These are phyloP conservation scores for Crypturellus tataupa DNA, from an alignment of 2,797 vertebrate genomes.

Conservation along the genomic window DNA sequence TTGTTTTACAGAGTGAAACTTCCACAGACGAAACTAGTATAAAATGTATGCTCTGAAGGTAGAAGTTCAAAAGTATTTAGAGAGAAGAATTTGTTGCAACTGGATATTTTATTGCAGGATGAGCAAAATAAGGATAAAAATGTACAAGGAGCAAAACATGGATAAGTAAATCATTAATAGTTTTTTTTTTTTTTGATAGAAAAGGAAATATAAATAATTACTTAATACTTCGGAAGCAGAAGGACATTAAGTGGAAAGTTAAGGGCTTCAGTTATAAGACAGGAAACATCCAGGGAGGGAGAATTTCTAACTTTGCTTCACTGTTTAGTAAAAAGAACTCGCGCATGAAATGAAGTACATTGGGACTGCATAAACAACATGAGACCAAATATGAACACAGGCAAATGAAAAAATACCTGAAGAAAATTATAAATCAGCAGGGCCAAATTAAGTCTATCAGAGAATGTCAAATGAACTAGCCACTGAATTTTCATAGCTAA, in stretches of 20 bases:
- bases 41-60: background rate
- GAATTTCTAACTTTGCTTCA: slow-evolving; percentile 61
- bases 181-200: background rate
- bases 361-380: slow-evolving; percentile 55
- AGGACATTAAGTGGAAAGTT: slow-evolving; percentile 35
- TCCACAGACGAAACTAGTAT: background rate
- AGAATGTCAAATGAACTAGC: slow-evolving; percentile 1
- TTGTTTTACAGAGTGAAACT: background rate
- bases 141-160: background rate
- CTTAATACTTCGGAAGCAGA: slow-evolving; percentile 42
- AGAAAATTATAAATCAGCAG: slow-evolving; percentile 43
- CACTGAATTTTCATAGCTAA: slow-evolving; percentile 35
- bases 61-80: background rate
- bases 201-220: slow-evolving; percentile 25
- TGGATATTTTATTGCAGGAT: background rate
- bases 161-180: background rate
- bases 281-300: slow-evolving; percentile 38
- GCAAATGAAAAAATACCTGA: slow-evolving; percentile 59
- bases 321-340: slow-evolving; percentile 48
- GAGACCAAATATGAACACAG: slow-evolving; percentile 41
- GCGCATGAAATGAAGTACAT: slow-evolving; percentile 63
- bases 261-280: slow-evolving; percentile 49
- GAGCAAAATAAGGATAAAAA: slow-evolving; percentile 23
- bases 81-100: background rate
- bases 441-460: slow-evolving; percentile 28